Percentiles rank a stretch among this genome's conserved stretches.
These are phyloP conservation scores for Micromesistius poutassou DNA, from an alignment of 2,797 vertebrate genomes.

Conservation along the genomic window DNA sequence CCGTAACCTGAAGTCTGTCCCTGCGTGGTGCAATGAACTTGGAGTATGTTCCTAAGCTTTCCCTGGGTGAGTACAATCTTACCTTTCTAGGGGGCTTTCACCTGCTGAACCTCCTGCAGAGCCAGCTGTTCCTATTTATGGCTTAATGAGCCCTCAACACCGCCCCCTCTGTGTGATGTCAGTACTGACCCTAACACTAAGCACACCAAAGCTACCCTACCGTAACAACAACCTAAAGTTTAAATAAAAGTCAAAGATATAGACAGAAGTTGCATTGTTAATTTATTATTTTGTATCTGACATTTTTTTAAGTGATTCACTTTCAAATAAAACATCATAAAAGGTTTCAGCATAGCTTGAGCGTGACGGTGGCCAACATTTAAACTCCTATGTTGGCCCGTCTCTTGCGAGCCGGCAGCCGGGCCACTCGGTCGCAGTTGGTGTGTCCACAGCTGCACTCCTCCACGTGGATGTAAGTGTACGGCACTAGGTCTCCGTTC, in stretches of 20 bases:
- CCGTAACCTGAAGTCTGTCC: too few species aligned
- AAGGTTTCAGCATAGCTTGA: not conserved
- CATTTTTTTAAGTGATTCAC: not conserved
- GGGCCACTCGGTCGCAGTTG: slow-evolving; percentile 42
- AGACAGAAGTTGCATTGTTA: not conserved
- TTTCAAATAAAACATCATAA: not conserved
- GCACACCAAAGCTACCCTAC: too few species aligned
- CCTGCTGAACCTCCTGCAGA: too few species aligned
- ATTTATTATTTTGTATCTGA: not conserved
- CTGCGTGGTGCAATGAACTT: too few species aligned
- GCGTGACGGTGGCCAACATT: slow-evolving; percentile 13
- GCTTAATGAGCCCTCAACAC: too few species aligned
- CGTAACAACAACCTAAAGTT: not conserved
- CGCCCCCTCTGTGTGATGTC: too few species aligned
- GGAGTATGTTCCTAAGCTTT: too few species aligned
- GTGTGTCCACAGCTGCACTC: slow-evolving; percentile 61
- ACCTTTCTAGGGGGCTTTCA: too few species aligned
- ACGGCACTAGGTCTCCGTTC: slow-evolving; percentile 50
- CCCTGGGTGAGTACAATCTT: too few species aligned
- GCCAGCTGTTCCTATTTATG: too few species aligned
- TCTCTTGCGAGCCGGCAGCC: slow-evolving; percentile 33
- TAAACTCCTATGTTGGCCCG: slow-evolving; percentile 46
- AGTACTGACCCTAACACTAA: too few species aligned
- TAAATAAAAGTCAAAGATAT: not conserved
- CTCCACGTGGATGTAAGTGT: slow-evolving; percentile 71